These are phyloP conservation scores for Lycopodina hypogea DNA, from an alignment of 37 sponge, comb jelly and placozoan genomes.

Conservation along the genomic window DNA sequence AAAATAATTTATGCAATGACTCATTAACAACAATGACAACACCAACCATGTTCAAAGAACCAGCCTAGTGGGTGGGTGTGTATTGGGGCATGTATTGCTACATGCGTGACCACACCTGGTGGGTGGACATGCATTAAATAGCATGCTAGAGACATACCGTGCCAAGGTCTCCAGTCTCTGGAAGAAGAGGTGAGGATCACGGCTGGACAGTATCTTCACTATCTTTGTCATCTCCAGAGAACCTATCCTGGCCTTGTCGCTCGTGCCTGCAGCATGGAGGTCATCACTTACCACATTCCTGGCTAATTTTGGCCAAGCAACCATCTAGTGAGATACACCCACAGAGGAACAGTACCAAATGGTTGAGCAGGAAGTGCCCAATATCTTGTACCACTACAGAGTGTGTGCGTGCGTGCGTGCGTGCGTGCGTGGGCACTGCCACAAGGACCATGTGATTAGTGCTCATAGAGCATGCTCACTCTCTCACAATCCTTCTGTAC, in stretches of 20 bases:
- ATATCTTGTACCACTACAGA: too few relatives aligned
- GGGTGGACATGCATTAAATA: too few relatives aligned
- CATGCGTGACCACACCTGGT: too few relatives aligned
- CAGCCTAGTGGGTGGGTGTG: too few relatives aligned
- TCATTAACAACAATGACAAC: background rate
- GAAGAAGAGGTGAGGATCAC: constrained; percentile 85
- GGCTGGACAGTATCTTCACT: constrained; percentile 57
- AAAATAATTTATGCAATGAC: background rate
- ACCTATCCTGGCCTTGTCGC: constrained; percentile 31
- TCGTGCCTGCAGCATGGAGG: constrained; percentile 7
- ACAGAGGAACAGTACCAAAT: background rate
- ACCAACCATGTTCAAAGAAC: too few relatives aligned
- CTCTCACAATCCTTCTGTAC: background rate
- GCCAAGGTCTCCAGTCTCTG: constrained; percentile 82
- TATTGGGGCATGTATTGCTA: too few relatives aligned
- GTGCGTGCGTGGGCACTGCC: too few relatives aligned
- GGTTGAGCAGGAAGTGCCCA: background rate
- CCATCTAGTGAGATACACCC: background rate
- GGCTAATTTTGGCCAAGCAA: background rate
- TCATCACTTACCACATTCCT: background rate
- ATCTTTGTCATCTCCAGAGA: constrained; percentile 64
- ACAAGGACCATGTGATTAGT: too few relatives aligned
- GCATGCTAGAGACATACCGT: too few relatives aligned
- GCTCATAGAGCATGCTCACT: too few relatives aligned
- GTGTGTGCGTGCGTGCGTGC: too few relatives aligned